Evolutionary conservation across 2,888 invertebrate species (phyloP), one percentile per base, ranked within the genome.

Genomic region (Hartigia nigra): DNA sequence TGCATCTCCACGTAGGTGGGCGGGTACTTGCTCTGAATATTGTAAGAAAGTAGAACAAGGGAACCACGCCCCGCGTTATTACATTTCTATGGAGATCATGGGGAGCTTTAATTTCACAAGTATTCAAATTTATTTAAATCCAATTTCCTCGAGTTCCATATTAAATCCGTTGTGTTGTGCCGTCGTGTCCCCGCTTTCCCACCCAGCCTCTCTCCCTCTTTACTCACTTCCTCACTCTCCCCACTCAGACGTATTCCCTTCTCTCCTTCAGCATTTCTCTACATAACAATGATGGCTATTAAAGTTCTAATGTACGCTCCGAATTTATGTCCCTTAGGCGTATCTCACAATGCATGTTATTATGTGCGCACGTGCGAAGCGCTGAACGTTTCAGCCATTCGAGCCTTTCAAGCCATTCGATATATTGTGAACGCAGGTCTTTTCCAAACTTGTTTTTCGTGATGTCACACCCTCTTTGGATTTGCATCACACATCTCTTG

Each of bases 71-170:
- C 86, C 85, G 82, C 86, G 88, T 88, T 88, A 86, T 90, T 90
- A 90, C 89, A 88, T 89, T 90, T 88, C 86, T 88, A 88, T 90
- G 88, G 87, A 87, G 88, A 88, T 89, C 87, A 87, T 87, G 86
- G 86, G 75, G 37, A 34, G 89, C 88, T 90, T 89, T 90, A 89
- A 90, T 91, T 91, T 91, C 89, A 90, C 86, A 89, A 88, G 89
- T 89, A 90, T 91, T 91, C 90, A 89, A 89, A 89, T 90, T 89
- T 88, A 87, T 90, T 91, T 88, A 90, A 89, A 89, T 89, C 88
- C 88, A 88, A 89, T 89, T 89, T 89, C 88, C 88, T 87, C 85
- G 86, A 86, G 86, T 88, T 87, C 87, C 87, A 87, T 88, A 88
- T 87, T 88, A 87, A 87, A 88, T 88, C 87, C 87, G 86, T 86